Conservation (phyloP, 2,113 vertebrate species). For the pig (Sus scrofa) region DNA sequence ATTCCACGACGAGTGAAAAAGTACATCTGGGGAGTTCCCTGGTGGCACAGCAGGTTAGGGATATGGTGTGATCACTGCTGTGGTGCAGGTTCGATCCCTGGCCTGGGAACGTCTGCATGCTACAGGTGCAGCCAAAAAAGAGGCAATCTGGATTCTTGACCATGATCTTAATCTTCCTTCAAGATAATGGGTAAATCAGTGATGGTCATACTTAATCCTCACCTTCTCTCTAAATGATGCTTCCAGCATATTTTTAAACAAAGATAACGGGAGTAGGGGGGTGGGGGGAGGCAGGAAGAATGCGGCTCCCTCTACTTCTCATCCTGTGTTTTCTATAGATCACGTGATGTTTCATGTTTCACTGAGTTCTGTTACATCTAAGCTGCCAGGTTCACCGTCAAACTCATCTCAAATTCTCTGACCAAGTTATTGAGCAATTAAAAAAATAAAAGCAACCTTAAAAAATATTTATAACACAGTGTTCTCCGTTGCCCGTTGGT, state of each 20-base stretch:
- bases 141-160: neutral
- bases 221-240: neutral
- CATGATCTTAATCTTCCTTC: neutral
- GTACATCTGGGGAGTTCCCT: neutral
- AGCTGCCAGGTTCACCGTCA: neutral
- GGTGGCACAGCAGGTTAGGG: too few relatives aligned
- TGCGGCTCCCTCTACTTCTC: neutral
- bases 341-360: neutral
- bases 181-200: neutral
- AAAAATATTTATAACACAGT: neutral
- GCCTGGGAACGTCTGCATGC: too few relatives aligned
- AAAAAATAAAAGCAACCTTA: neutral
- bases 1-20: neutral
- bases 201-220: neutral
- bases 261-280: neutral
- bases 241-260: neutral
- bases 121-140: too few relatives aligned
- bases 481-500: neutral
- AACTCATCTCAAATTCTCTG: neutral
- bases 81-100: too few relatives aligned
- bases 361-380: neutral
- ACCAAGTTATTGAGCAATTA: conserved; percentile 50
- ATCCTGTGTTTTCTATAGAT: neutral
- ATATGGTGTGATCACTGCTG: too few relatives aligned
- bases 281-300: rapidly evolving